Conservation (phyloP, 2,113 vertebrate genomes). For the Ginglymostoma cirratum region DNA sequence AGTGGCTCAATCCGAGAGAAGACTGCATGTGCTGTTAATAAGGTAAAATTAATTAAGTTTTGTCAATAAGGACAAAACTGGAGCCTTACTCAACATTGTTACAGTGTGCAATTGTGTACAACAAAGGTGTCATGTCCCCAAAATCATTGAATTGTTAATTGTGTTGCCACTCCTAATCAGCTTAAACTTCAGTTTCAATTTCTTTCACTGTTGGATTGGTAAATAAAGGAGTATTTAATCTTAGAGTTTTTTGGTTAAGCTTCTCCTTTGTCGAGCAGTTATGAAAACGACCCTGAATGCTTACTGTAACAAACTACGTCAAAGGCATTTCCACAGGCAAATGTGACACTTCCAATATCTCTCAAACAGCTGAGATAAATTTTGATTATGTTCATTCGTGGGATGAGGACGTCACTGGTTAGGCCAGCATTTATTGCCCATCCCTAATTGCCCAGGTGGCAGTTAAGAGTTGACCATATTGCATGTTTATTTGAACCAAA, state of each 20-base stretch:
- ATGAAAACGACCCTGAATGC: background rate
- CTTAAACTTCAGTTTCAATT: background rate
- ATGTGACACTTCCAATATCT: background rate
- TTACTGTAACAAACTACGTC: background rate
- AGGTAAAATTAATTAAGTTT: conserved; percentile 57
- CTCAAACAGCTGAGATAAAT: background rate
- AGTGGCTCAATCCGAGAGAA: conserved; percentile 85
- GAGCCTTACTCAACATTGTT: background rate
- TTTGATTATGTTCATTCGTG: too few relatives aligned
- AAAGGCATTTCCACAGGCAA: background rate
- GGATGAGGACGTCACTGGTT: too few relatives aligned
- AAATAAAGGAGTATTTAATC: background rate
- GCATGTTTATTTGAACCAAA: too few relatives aligned
- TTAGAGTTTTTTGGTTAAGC: background rate
- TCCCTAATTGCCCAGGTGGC: too few relatives aligned
- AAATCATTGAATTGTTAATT: background rate
- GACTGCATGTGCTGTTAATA: conserved; percentile 91
- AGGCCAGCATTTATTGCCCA: too few relatives aligned
- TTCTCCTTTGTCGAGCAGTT: background rate
- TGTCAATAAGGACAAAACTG: background rate
- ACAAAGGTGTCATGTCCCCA: background rate
- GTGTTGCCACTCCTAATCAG: background rate
- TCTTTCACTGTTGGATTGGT: background rate
- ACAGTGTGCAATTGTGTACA: too few relatives aligned
- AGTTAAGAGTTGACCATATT: too few relatives aligned